These are phyloP conservation scores for Drosophila sechellia DNA, from an alignment of 1,140 invertebrate genomes.

Conservation along the genomic window DNA sequence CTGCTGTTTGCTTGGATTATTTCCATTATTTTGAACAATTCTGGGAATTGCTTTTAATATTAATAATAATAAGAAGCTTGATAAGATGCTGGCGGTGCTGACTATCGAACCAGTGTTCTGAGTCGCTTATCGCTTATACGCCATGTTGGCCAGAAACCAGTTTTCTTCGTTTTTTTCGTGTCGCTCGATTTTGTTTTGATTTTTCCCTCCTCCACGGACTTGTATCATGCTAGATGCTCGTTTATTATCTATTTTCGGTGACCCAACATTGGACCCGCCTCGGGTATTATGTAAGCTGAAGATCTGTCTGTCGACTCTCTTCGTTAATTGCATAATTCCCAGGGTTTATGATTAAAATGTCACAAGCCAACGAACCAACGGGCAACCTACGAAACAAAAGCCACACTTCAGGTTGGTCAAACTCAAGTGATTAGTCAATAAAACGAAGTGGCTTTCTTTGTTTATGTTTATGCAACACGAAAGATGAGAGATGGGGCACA, in stretches of 20 bases:
- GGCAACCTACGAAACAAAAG: slow-evolving; percentile 30
- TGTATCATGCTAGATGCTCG: slow-evolving; percentile 72
- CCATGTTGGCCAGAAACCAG: slow-evolving; percentile 20
- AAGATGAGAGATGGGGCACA: slow-evolving; percentile 15
- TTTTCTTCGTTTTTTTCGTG: slow-evolving; percentile 14
- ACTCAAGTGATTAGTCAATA: slow-evolving; percentile 66
- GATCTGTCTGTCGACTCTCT: slow-evolving; percentile 46
- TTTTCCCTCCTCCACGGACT: slow-evolving; percentile 40
- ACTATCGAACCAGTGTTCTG: background rate
- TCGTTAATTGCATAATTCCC: slow-evolving; percentile 70
- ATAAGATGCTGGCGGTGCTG: slow-evolving; percentile 8
- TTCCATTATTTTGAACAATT: slow-evolving; percentile 14
- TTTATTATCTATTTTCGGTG: slow-evolving; percentile 65
- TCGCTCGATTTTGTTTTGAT: slow-evolving; percentile 33
- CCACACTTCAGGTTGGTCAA: slow-evolving; percentile 42
- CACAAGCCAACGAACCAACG: slow-evolving; percentile 66
- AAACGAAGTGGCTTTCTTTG: slow-evolving; percentile 40
- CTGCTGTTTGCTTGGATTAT: slow-evolving; percentile 40
- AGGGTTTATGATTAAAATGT: slow-evolving; percentile 69
- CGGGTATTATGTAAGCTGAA: slow-evolving; percentile 55
- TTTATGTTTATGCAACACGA: slow-evolving; percentile 38
- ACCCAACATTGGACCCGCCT: slow-evolving; percentile 52
- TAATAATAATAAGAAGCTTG: background rate
- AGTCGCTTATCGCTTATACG: slow-evolving; percentile 40
- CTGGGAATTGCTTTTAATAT: slow-evolving; percentile 8